phyloP scores from a whole-genome alignment of 2,888 invertebrate species.

The Drosophila neonasuta region DNA sequence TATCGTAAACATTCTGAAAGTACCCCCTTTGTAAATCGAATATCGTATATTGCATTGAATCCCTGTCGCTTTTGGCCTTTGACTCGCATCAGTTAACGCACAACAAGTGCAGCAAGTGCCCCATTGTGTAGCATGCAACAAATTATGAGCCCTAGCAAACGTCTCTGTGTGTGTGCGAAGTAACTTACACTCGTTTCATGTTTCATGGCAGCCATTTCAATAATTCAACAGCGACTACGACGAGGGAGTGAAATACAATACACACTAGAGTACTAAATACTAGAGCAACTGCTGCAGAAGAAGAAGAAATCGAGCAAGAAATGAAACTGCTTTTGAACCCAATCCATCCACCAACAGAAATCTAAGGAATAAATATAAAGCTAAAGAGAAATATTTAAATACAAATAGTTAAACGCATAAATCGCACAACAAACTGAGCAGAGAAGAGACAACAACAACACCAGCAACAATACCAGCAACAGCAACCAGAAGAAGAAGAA shows the following conservation, averaged over 20 bases:
- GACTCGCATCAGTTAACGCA: neutral
- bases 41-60: no score
- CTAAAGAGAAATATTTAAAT: constrained; percentile 29
- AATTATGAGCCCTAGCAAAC: constrained; percentile 67
- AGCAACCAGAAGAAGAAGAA: neutral
- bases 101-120: neutral
- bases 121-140: constrained; percentile 34
- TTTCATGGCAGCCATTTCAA: constrained; percentile 42
- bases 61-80: no score
- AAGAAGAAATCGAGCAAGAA: constrained; percentile 17
- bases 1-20: no score
- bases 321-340: constrained; percentile 55
- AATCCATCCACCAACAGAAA: constrained; percentile 65
- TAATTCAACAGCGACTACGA: constrained; percentile 35
- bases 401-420: constrained; percentile 19
- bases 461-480: neutral
- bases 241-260: constrained; percentile 10
- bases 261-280: neutral
- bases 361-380: constrained; percentile 4
- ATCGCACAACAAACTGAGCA: neutral
- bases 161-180: constrained; percentile 11
- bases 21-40: no score
- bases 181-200: constrained; percentile 31
- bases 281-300: constrained; percentile 7
- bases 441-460: constrained; percentile 1